Evolutionary conservation across 2,888 invertebrate genomes (phyloP), one percentile per base, ranked within the genome.

Genomic region (Drosophila algonquin): DNA sequence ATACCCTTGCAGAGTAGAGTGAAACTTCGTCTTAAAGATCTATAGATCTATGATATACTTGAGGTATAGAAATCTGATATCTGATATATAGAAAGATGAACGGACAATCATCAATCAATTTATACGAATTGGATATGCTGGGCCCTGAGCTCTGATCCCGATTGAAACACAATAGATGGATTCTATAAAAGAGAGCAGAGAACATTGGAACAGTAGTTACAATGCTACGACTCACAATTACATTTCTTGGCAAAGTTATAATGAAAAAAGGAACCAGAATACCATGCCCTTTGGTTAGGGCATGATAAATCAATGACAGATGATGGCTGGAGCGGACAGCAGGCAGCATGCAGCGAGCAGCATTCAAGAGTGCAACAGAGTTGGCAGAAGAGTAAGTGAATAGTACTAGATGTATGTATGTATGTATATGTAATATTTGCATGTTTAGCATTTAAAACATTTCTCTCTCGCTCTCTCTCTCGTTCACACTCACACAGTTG

Each of bases 231-330:
- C 5, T 24, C 2, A 14, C 6, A 14, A 40, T 14, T 14, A 14
- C 40, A 14, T 27, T 35, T 4, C 35, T 35, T 4, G 35, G 12
- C 35, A 35, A 12, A 12, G 35, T 35, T 35, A 1, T 1, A 12
- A 5, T 12, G 12, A 0, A 14, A 40, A 40, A 40, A 21, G 0
- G 0, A 21, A 21, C 12, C 6, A 14, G 35, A 40, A 14, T 40
- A 5, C 24, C 24, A 32, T 32, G 7, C 40, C 14, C 40, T n/a
- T n/a, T 40, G 40, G 40, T 40, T 40, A 40, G 40, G 40, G 40
- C 24, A 50, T 50, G 27, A 57, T 46, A 63, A 60, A 60, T 40
- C 60, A 52, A 52, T 64, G 61, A 46, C 35, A 47, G 61, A 61
- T 61, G 46, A 61, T 55, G 46, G 35, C 54, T 60, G 60, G 18